Evolutionary conservation across 2,797 vertebrate genomes (phyloP).

Genomic region (Sebastes jordani): DNA sequence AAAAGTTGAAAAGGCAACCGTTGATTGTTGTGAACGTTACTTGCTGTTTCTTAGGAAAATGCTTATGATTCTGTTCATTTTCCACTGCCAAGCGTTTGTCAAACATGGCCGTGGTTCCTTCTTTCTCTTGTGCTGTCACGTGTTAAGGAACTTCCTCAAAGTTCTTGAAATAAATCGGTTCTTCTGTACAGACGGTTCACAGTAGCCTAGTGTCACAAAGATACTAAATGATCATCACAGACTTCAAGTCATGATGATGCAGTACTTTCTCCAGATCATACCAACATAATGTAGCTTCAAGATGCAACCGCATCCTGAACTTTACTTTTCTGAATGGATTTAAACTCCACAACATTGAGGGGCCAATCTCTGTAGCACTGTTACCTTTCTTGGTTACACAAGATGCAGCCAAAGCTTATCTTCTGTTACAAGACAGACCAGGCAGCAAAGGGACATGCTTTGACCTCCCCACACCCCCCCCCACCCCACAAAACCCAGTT

Average conservation of each 20-base stretch:
- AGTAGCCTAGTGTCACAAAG: background rate
- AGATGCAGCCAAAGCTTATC: conserved; percentile 44
- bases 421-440: conserved; percentile 38
- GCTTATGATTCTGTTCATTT: conserved; percentile 12
- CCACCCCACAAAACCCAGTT: conserved; percentile 1
- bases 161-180: conserved; percentile 23
- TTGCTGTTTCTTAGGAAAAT: background rate
- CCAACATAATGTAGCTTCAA: background rate
- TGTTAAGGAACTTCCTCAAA: conserved; percentile 60
- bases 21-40: conserved; percentile 1
- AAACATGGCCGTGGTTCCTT: conserved; percentile 30
- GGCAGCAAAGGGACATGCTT: conserved; percentile 23
- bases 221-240: background rate
- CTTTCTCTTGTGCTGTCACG: conserved; percentile 44
- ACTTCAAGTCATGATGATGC: background rate
- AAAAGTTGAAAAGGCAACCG: background rate
- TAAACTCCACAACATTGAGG: background rate
- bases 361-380: background rate
- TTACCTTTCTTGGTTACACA: conserved; percentile 18
- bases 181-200: background rate
- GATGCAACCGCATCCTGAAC: background rate
- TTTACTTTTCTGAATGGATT: background rate
- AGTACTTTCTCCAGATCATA: background rate
- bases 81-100: conserved; percentile 18
- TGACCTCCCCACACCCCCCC: conserved; percentile 12